Percentiles rank a stretch among this genome's conserved stretches.
These are phyloP conservation scores for Drosophila repleta DNA, from an alignment of 1,140 invertebrate genomes.

Conservation along the genomic window DNA sequence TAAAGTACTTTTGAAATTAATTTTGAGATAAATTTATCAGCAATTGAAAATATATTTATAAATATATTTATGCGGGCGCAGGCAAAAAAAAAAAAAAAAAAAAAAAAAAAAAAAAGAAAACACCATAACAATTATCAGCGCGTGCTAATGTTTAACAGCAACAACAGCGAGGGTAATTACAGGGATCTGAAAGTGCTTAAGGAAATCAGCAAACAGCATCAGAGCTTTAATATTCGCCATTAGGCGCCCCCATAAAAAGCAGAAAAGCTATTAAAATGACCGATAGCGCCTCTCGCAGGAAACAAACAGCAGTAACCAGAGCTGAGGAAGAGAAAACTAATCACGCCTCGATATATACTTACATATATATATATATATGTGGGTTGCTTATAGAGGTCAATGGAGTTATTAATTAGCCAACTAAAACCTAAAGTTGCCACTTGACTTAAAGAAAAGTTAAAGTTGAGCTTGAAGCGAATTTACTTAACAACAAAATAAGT, in stretches of 20 bases:
- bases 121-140: conserved; percentile 33
- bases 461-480: no score
- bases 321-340: conserved; percentile 6
- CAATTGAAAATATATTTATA: neutral
- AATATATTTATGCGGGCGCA: conserved; percentile 27
- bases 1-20: neutral
- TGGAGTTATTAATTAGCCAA: neutral
- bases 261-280: conserved; percentile 39
- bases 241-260: conserved; percentile 38
- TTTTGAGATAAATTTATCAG: conserved; percentile 39
- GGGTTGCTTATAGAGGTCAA: conserved; percentile 4
- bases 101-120: conserved; percentile 10
- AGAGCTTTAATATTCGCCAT: conserved; percentile 34
- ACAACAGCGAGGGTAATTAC: neutral
- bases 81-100: conserved; percentile 6
- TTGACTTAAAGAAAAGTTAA: no score
- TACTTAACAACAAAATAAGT: no score
- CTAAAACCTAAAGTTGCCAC: no score
- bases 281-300: conserved; percentile 16
- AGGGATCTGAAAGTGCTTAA: conserved; percentile 18
- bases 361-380: neutral
- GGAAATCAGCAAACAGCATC: conserved; percentile 27
- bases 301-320: neutral
- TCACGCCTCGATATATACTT: neutral
- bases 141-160: conserved; percentile 14